Evolutionary conservation across 2,888 invertebrate species (phyloP).

Genomic region (Gryllus longicercus): DNA sequence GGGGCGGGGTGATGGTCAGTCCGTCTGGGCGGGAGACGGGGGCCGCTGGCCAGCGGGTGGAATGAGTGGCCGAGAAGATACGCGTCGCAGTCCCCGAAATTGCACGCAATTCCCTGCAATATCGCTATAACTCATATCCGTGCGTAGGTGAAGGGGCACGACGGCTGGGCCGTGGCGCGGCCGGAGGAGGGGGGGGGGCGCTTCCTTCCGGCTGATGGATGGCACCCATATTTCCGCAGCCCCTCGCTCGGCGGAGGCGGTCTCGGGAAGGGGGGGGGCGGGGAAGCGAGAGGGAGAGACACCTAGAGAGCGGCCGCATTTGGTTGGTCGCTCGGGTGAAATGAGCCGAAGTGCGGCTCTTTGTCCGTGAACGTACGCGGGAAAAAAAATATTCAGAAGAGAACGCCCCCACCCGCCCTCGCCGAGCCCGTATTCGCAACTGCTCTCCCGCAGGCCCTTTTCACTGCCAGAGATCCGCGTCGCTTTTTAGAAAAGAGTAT

Average conservation of each 20-base stretch:
- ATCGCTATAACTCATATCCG: background rate
- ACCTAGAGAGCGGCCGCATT: too few relatives aligned
- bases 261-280: too few relatives aligned
- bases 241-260: background rate
- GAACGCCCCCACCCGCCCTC: background rate
- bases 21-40: background rate
- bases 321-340: background rate
- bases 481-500: background rate
- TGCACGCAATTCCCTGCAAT: background rate
- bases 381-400: slow-evolving; percentile 8
- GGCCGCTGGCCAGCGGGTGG: background rate
- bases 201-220: slow-evolving; percentile 17
- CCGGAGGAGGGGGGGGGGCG: background rate
- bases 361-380: background rate
- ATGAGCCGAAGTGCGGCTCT: background rate
- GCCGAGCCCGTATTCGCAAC: too few relatives aligned
- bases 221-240: background rate
- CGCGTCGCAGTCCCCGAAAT: background rate
- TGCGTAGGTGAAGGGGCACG: background rate
- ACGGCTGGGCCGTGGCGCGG: background rate
- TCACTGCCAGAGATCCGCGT: background rate
- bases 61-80: background rate
- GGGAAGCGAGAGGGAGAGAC: too few relatives aligned
- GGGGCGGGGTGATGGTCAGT: background rate
- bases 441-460: background rate